A percentile compares a stretch with the other conserved stretches of the same genome.
Conservation (phyloP, 2,888 invertebrate species). For the Kryphioiulus occultus region DNA sequence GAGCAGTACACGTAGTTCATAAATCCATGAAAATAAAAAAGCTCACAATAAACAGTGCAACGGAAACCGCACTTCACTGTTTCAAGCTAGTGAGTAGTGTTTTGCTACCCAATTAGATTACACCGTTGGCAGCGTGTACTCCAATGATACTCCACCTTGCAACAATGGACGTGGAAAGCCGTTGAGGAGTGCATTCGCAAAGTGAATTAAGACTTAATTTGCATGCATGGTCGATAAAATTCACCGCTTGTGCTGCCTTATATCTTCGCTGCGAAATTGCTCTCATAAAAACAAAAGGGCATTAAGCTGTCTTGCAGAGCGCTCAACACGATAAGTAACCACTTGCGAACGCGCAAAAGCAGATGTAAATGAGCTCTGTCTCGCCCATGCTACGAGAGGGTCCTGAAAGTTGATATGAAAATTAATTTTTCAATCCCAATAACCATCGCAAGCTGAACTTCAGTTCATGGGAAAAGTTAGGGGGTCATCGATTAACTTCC, state of each 20-base stretch:
- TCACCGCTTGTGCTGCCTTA: constrained; percentile 7
- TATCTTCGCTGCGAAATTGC: not conserved
- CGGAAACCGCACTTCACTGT: not conserved
- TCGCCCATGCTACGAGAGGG: not conserved
- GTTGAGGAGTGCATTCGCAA: not conserved
- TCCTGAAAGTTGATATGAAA: not conserved
- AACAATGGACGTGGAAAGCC: not conserved
- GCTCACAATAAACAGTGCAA: not conserved
- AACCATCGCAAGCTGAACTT: not conserved
- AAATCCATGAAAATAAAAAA: not conserved
- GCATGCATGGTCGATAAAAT: constrained; percentile 35
- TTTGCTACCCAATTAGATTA: constrained; percentile 25
- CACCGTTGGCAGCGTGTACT: not conserved
- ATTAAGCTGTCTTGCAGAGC: not conserved
- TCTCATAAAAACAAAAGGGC: not conserved
- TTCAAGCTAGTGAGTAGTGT: not conserved
- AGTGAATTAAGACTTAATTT: constrained; percentile 35
- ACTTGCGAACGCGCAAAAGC: not conserved
- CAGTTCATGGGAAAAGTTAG: not conserved
- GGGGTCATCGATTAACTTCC: too few relatives aligned
- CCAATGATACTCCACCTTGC: not conserved
- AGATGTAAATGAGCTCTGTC: not conserved
- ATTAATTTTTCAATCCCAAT: not conserved
- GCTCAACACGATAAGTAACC: constrained; percentile 12
- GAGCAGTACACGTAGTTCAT: not conserved